Percentiles rank a stretch among this genome's conserved stretches.
These are phyloP conservation scores for Rotaria sp. DNA, from an alignment of 2,888 invertebrate species.

Conservation along the genomic window DNA sequence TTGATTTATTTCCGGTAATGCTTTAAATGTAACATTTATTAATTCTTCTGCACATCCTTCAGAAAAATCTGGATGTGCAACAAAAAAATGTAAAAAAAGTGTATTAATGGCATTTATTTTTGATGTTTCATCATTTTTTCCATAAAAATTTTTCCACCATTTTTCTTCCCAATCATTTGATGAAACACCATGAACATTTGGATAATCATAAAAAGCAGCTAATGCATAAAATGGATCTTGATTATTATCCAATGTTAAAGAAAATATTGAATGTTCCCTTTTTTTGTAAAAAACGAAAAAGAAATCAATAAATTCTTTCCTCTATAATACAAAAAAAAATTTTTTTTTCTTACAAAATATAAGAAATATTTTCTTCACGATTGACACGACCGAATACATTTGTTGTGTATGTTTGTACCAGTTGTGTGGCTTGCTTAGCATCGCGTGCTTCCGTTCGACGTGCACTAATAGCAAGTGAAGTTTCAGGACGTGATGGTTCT, in stretches of 20 bases:
- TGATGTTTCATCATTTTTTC: slow-evolving; percentile 7
- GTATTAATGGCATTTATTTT: slow-evolving; percentile 36
- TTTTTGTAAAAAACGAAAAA: no score
- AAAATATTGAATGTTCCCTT: slow-evolving; percentile 38
- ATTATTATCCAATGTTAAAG: slow-evolving; percentile 35
- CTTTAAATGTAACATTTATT: slow-evolving; percentile 36
- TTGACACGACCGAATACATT: slow-evolving; percentile 35
- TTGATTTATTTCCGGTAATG: slow-evolving; percentile 37
- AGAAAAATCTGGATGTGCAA: slow-evolving; percentile 35
- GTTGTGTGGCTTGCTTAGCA: slow-evolving; percentile 19
- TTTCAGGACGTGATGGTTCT: neutral
- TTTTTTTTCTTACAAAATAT: neutral
- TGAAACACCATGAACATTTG: slow-evolving; percentile 34
- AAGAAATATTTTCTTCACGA: slow-evolving; percentile 9
- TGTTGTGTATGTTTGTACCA: slow-evolving; percentile 29
- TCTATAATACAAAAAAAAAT: neutral
- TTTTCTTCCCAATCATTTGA: slow-evolving; percentile 36
- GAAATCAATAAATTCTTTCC: neutral
- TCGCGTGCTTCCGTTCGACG: slow-evolving; percentile 35
- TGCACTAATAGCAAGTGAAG: neutral
- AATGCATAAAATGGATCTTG: slow-evolving; percentile 28
- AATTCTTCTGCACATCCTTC: slow-evolving; percentile 38
- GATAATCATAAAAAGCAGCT: slow-evolving; percentile 38
- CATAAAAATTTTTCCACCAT: slow-evolving; percentile 30
- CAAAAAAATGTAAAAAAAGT: slow-evolving; percentile 39